A percentile compares a stretch with the other conserved stretches of the same genome.
phyloP scores from a whole-genome alignment of 2,797 vertebrate genomes.

The Malacoraja senta region DNA sequence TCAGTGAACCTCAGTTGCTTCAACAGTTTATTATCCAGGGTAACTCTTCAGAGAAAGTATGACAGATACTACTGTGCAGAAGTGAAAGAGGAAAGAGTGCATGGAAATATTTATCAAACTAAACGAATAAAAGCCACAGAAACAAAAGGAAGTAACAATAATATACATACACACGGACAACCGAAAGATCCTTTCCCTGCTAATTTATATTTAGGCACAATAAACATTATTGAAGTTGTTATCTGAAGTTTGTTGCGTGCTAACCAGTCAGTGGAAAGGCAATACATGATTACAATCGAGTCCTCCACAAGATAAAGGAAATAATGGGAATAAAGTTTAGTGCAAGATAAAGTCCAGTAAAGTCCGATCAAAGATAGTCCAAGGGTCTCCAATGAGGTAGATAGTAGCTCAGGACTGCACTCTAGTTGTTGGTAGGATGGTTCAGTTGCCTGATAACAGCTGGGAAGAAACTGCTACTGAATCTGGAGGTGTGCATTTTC shows the following conservation, averaged over 20 bases:
- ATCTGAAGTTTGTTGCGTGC: neutral
- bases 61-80: neutral
- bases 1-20: slow-evolving; percentile 12
- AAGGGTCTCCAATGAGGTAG: no score
- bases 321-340: no score
- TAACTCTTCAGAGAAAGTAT: neutral
- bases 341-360: no score
- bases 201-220: neutral
- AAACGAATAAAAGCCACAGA: neutral
- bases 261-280: no score
- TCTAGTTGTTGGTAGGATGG: no score
- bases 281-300: no score
- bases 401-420: no score
- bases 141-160: neutral
- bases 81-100: neutral
- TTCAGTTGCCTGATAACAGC: no score
- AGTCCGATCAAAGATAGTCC: no score
- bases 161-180: neutral
- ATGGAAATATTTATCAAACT: neutral
- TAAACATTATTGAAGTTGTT: neutral
- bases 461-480: no score
- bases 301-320: no score
- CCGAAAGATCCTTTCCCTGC: neutral
- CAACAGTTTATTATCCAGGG: neutral
- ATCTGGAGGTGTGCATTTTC: no score